These are phyloP conservation scores for Diplodus sargus DNA, from an alignment of 2,797 vertebrate genomes.

Conservation along the genomic window DNA sequence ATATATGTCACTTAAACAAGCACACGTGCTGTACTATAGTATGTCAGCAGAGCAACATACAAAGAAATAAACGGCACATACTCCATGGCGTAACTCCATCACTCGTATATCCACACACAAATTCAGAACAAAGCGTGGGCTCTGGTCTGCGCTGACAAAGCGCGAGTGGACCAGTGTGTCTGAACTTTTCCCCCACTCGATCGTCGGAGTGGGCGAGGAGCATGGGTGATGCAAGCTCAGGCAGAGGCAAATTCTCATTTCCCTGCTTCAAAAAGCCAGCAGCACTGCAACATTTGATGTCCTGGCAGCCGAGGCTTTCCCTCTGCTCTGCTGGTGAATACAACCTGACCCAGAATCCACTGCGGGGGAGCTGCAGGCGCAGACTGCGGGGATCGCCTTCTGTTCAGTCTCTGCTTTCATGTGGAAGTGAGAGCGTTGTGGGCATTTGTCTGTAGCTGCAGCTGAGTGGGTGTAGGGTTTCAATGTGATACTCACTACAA, in stretches of 20 bases:
- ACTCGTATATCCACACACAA: constrained; percentile 24
- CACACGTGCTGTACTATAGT: background rate
- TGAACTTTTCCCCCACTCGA: constrained; percentile 68
- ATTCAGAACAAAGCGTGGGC: constrained; percentile 65
- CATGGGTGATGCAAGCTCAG: constrained; percentile 60
- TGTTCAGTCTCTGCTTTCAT: constrained; percentile 71
- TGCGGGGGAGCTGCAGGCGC: constrained; percentile 62
- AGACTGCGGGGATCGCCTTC: constrained; percentile 66
- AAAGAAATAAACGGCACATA: constrained; percentile 28
- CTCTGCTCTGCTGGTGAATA: constrained; percentile 53
- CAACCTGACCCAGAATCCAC: constrained; percentile 70
- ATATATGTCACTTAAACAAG: constrained; percentile 44
- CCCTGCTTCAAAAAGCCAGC: constrained; percentile 63
- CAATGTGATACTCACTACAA: constrained; percentile 18
- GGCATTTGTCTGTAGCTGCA: constrained; percentile 52
- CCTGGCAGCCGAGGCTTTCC: constrained; percentile 65
- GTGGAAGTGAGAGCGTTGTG: constrained; percentile 55
- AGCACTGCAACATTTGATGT: constrained; percentile 54
- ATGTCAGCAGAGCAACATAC: constrained; percentile 29
- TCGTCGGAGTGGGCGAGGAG: constrained; percentile 64
- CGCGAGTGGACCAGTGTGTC: constrained; percentile 43
- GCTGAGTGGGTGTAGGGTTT: constrained; percentile 47
- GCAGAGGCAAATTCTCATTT: constrained; percentile 68
- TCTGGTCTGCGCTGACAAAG: constrained; percentile 53
- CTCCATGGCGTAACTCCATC: constrained; percentile 6